These are phyloP conservation scores for Misgurnus anguillicaudatus DNA, from an alignment of 2,113 vertebrate genomes.

Conservation along the genomic window DNA sequence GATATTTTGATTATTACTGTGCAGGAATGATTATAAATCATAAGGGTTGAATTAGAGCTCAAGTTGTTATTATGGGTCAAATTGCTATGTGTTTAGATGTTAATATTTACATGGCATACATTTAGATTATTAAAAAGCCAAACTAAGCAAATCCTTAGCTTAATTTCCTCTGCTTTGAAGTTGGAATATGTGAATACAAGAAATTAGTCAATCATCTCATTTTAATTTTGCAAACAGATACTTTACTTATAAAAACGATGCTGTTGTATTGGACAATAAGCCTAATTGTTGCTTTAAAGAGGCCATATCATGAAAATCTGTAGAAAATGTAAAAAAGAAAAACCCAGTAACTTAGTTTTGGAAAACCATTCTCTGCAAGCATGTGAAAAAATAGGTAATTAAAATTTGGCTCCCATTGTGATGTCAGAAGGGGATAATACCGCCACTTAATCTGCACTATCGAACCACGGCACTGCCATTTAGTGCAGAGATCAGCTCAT, in stretches of 20 bases:
- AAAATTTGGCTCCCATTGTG: too few species aligned
- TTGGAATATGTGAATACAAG: not conserved
- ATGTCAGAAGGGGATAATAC: too few species aligned
- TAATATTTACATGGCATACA: not conserved
- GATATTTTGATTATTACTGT: not conserved
- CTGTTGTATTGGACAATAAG: not conserved
- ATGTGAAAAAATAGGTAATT: too few species aligned
- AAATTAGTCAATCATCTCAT: not conserved
- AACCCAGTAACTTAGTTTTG: too few species aligned
- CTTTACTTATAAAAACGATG: not conserved
- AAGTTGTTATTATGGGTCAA: not conserved
- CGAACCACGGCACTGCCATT: too few species aligned
- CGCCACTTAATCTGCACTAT: too few species aligned
- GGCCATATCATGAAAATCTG: too few species aligned
- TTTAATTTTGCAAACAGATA: constrained; percentile 1
- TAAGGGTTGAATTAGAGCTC: not conserved
- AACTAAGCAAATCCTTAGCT: not conserved
- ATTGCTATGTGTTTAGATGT: not conserved
- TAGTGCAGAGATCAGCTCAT: too few species aligned
- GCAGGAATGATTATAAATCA: not conserved
- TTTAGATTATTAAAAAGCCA: not conserved
- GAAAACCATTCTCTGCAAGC: too few species aligned
- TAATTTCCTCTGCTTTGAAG: too few species aligned
- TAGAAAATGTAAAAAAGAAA: too few species aligned
- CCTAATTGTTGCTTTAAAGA: constrained; percentile 11